Evolutionary conservation across 2,888 invertebrate genomes (phyloP).

Genomic region (Leptogaster cylindrica): DNA sequence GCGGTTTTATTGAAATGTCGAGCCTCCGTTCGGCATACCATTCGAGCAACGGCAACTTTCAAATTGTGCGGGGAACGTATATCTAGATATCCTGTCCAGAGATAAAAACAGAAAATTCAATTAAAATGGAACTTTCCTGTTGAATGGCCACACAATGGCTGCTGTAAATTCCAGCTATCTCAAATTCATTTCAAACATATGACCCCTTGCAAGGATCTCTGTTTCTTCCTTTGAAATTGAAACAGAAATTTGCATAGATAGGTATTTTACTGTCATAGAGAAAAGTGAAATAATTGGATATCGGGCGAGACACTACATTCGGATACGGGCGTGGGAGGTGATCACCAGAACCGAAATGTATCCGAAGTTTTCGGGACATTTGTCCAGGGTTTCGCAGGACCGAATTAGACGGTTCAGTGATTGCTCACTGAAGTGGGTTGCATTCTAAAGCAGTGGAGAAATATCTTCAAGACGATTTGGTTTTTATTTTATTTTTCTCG

Average conservation of each 20-base stretch:
- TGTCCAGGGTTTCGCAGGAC: background rate
- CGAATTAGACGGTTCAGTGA: constrained; percentile 11
- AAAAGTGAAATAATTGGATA: constrained; percentile 20
- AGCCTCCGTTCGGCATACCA: background rate
- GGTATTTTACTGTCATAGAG: constrained; percentile 5
- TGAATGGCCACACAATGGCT: constrained; percentile 38
- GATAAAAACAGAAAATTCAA: constrained; percentile 44
- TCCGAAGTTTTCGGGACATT: too few species aligned
- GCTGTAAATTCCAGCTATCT: constrained; percentile 31
- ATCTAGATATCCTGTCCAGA: constrained; percentile 28
- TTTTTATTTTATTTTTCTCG: too few species aligned
- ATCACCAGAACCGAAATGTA: background rate
- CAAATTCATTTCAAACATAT: constrained; percentile 5
- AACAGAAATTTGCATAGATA: constrained; percentile 27
- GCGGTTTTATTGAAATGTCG: constrained; percentile 39
- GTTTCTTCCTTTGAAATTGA: constrained; percentile 25
- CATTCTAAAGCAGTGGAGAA: too few species aligned
- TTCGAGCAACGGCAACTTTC: background rate
- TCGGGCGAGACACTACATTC: background rate
- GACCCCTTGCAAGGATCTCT: constrained; percentile 24
- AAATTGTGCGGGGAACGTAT: background rate
- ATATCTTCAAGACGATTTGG: too few species aligned
- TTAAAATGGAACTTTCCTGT: constrained; percentile 41
- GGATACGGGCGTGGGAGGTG: background rate
- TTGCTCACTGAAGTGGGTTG: background rate